Base-by-base conservation (phyloP, 2,888 invertebrate genomes). In the Mesorhabditis belari region DNA sequence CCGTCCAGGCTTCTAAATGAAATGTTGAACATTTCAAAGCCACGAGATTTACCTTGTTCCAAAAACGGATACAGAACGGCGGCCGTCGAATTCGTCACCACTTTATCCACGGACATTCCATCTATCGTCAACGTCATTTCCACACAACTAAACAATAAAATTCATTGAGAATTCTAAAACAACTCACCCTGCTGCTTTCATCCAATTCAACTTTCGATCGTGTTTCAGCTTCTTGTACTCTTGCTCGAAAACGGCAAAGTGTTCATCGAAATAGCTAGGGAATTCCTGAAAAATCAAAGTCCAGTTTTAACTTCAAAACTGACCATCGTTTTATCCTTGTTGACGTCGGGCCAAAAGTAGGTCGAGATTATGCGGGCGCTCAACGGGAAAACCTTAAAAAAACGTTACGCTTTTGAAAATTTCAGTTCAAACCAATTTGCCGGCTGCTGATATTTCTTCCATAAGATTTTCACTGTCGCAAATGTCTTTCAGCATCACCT, bases 401-500 rank as follows among this genome's bases (percentile, higher is more conserved):
- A 35, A 17, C 12, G n/a, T 9, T 17, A 35, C n/a, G 44, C 12
- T 17, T 35, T 17, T 35, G 12, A 35, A 35, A n/a, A 35, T n/a
- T 9, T 17, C 44, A n/a, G 44, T n/a, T 9, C 44, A 35, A 35
- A 35, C 44, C 44, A 35, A n/a, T 35, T 35, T n/a, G n/a, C n/a
- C n/a, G 12, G 12, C 12, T 9, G 12, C 12, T 35, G n/a, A 35
- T n/a, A 35, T n/a, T 17, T 49, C 9, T 60, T 52, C 2, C 44
- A 54, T 23, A 35, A 23, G 6, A 6, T 64, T 23, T 50, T 26
- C 60, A 0, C 96, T 96, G 82, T 96, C 95, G 24, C 89, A 89
- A 49, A 96, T 89, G 82, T 98, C 98, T 81, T 94, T 93, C 35
- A 98, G 83, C 98, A 98, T 98, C 24, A 71, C n/a, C n/a, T n/a